Conservation (phyloP, 2,888 invertebrate genomes). For the Artemia sinica region DNA sequence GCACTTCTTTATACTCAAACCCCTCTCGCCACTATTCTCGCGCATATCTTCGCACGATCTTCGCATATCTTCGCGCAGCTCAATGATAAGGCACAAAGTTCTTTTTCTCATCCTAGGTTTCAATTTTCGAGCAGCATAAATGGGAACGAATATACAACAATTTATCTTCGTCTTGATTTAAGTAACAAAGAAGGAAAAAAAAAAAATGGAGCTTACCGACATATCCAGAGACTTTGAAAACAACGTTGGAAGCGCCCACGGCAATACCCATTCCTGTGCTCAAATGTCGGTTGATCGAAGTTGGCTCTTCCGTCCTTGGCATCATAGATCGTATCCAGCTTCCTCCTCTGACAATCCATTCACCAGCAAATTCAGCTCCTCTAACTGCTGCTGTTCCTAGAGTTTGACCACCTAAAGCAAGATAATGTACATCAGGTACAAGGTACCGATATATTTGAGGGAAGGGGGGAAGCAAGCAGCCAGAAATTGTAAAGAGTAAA, state of each 20-base stretch:
- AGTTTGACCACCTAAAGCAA: background rate
- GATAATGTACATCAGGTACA: background rate
- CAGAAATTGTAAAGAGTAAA: too few species aligned
- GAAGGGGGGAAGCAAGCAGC: too few species aligned
- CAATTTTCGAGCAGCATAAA: too few species aligned
- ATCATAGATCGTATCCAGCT: background rate
- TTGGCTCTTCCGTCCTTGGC: slow-evolving; percentile 29
- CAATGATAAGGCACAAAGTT: too few species aligned
- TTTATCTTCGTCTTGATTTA: background rate
- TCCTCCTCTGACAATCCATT: slow-evolving; percentile 4
- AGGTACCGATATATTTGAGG: too few species aligned
- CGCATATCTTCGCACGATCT: too few species aligned
- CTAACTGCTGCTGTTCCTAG: background rate
- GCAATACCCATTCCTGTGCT: slow-evolving; percentile 43
- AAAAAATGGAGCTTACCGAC: slow-evolving; percentile 35
- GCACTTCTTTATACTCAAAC: too few species aligned
- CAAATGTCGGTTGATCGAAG: slow-evolving; percentile 39
- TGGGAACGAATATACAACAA: too few species aligned
- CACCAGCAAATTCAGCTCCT: background rate
- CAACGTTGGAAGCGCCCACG: slow-evolving; percentile 45
- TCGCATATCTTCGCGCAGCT: too few species aligned
- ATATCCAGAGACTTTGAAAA: slow-evolving; percentile 48
- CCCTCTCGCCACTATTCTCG: too few species aligned
- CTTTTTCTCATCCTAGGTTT: too few species aligned
- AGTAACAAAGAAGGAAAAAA: background rate